Evolutionary conservation across 37 sponge, comb jelly and placozoan species (phyloP).

Genomic region (Chondrosia reniformis): DNA sequence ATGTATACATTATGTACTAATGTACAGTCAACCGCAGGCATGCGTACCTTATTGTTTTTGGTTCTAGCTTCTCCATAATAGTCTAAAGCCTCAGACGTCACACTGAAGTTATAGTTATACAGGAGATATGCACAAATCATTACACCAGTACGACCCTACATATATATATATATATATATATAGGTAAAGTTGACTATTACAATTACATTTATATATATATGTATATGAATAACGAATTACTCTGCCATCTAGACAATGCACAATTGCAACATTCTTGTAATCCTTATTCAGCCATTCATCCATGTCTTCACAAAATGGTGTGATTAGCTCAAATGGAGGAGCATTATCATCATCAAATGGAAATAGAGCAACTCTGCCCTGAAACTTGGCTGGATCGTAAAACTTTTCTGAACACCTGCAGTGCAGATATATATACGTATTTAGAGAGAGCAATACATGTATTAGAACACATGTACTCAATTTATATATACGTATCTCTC

Average conservation of each 20-base stretch:
- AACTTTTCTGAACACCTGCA: constrained; percentile 44
- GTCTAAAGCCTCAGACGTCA: constrained; percentile 73
- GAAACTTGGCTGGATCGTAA: constrained; percentile 30
- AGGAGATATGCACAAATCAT: constrained; percentile 95
- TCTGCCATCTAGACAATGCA: constrained; percentile 99
- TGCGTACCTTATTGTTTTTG: constrained; percentile 91
- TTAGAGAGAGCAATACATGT: neutral
- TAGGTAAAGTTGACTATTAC: no score
- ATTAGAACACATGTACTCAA: neutral
- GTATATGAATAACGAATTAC: constrained; percentile 40
- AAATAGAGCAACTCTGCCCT: constrained; percentile 32
- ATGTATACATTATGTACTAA: no score
- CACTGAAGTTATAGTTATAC: constrained; percentile 72
- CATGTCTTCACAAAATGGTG: constrained; percentile 98
- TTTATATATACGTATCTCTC: no score
- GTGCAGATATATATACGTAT: neutral
- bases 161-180: no score
- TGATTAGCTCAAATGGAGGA: constrained; percentile 94
- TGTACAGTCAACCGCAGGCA: no score
- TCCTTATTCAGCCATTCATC: constrained; percentile 72
- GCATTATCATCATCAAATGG: constrained; percentile 99
- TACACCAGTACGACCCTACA: constrained; percentile 97
- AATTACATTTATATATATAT: no score
- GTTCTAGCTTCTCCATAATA: constrained; percentile 98
- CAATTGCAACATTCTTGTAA: constrained; percentile 85